Percentiles rank a stretch among this genome's conserved stretches.
These are phyloP conservation scores for Heliothis virescens DNA, from an alignment of 1,140 invertebrate genomes.

Conservation along the genomic window DNA sequence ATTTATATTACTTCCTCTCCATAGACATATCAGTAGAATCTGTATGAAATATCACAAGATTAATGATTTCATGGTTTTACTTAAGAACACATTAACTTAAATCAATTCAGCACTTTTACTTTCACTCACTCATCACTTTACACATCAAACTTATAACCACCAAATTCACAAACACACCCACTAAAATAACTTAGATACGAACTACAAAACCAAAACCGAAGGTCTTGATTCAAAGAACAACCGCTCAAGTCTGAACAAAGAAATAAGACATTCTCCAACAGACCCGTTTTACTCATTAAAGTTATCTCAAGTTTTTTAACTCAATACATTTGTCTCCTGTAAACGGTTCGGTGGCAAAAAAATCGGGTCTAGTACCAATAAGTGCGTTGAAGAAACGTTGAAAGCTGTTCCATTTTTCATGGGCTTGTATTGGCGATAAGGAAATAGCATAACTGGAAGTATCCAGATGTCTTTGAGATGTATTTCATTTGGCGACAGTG, in stretches of 20 bases:
- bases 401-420: slow-evolving; percentile 4
- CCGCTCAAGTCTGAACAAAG: background rate
- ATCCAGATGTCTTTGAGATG: background rate
- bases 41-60: too few species aligned
- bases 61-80: background rate
- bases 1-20: too few species aligned
- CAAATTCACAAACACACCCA: background rate
- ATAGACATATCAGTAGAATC: too few species aligned
- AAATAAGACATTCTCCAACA: background rate
- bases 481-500: background rate
- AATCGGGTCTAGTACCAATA: background rate
- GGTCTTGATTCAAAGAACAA: background rate
- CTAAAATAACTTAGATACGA: background rate
- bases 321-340: slow-evolving; percentile 1
- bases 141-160: background rate
- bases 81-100: background rate
- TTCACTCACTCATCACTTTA: background rate
- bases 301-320: slow-evolving; percentile 13
- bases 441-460: background rate
- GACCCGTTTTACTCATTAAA: slow-evolving; percentile 15
- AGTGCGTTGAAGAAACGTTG: background rate
- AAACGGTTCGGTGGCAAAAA: slow-evolving; percentile 12
- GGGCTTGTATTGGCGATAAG: background rate
- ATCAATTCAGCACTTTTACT: too few species aligned
- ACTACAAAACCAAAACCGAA: background rate